Base-by-base conservation (phyloP, 2,797 vertebrate species). In the Pempheris klunzingeri region DNA sequence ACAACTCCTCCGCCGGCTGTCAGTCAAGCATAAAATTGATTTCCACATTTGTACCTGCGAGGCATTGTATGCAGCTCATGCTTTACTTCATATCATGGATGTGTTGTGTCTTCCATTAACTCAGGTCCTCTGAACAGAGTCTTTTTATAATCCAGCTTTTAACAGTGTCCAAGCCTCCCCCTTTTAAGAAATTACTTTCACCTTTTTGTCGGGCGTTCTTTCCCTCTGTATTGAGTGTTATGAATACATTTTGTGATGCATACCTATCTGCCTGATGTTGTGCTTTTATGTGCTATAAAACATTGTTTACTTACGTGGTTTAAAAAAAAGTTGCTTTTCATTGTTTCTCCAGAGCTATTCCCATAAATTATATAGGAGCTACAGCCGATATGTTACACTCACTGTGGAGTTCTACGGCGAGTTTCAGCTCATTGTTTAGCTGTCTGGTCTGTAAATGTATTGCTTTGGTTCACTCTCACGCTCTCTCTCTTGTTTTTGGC, bases 11-110 rank as follows among this genome's bases (percentile, higher is more conserved):
- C 0, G 24, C 73, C 77, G 41, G 46, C 54, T 66, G 41, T 86
- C 73, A 81, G 52, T 82, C 65, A 74, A 69, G 58, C 78, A 73
- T 65, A 58, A 85, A 80, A 71, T 63, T 60, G 57, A 76, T 65
- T 78, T 72, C 7, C 54, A 54, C 24, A 11, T 68, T 65, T 63
- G 47, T 46, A 55, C 22, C 52, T 20, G 36, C 9, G 20, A 66
- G 53, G 22, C 32, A 41, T 18, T 59, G n/a, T 20, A 57, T 52
- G 49, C 63, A 54, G 46, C 55, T 84, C 61, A 54, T 24, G 58
- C 57, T 80, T 64, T 69, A 47, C 44, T 53, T 64, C 28, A 30
- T 26, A 59, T 68, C 34, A 43, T 65, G 24, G 10, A 67, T 52
- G 4, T 58, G 32, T 8, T 52, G n/a, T 70, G 41, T 73, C 61